Conservation (phyloP, 1,140 invertebrate species). For the Drosophila teissieri region DNA sequence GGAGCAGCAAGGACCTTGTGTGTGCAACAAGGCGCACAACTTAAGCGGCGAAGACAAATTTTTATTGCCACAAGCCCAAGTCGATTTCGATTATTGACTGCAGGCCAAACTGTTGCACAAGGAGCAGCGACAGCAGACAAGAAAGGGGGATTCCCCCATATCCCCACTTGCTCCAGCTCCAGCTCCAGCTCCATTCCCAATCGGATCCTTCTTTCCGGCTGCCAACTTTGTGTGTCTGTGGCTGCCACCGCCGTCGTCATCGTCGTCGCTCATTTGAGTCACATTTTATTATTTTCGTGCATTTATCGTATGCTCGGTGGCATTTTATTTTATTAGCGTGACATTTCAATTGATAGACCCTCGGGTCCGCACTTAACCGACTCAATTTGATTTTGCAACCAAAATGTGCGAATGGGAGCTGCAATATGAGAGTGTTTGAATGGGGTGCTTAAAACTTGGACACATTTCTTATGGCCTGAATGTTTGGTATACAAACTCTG, state of each 20-base stretch:
- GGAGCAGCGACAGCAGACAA: slow-evolving; percentile 23
- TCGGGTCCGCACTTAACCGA: slow-evolving; percentile 24
- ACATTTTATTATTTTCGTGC: slow-evolving; percentile 83
- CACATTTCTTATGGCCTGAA: too few species aligned
- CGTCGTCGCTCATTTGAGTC: slow-evolving; percentile 76
- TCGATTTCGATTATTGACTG: slow-evolving; percentile 68
- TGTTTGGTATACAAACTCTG: not conserved
- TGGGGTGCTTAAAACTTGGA: not conserved
- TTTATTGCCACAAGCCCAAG: slow-evolving; percentile 67
- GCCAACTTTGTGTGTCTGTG: slow-evolving; percentile 34
- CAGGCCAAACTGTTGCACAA: slow-evolving; percentile 64
- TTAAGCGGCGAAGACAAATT: slow-evolving; percentile 66
- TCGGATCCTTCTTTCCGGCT: slow-evolving; percentile 23
- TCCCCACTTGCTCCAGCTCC: not conserved
- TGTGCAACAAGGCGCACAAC: slow-evolving; percentile 80
- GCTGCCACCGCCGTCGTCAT: slow-evolving; percentile 54
- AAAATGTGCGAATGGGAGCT: slow-evolving; percentile 37
- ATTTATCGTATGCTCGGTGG: slow-evolving; percentile 73
- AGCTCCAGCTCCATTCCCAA: not conserved
- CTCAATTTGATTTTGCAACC: slow-evolving; percentile 29
- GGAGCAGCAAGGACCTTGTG: slow-evolving; percentile 22
- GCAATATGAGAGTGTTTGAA: slow-evolving; percentile 11
- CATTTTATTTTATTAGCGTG: slow-evolving; percentile 82
- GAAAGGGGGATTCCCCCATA: slow-evolving; percentile 1
- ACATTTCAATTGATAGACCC: slow-evolving; percentile 76